Conservation (phyloP, 2,113 vertebrate genomes). For the Isichthys henryi region DNA sequence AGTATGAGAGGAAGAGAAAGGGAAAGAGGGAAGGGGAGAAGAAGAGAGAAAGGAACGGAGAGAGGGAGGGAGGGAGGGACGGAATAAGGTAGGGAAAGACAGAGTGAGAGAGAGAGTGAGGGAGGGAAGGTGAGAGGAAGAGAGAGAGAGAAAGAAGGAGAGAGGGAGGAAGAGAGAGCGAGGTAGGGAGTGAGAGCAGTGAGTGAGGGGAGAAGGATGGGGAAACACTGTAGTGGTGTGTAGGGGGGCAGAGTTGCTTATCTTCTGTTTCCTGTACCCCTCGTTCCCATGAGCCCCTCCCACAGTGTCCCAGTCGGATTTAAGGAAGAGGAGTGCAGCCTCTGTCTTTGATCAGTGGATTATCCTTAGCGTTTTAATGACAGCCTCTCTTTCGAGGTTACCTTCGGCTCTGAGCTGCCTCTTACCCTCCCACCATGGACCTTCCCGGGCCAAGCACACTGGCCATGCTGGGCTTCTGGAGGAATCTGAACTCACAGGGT, state of each 20-base stretch:
- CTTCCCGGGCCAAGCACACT: not conserved
- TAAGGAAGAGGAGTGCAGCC: not conserved
- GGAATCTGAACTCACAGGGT: not conserved
- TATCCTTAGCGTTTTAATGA: not conserved
- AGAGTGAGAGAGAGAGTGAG: not conserved
- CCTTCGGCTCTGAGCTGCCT: not conserved
- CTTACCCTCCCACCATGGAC: not conserved
- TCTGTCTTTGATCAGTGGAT: conserved; percentile 18
- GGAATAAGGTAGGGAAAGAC: not conserved
- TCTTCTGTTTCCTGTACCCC: not conserved
- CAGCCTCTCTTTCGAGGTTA: not conserved
- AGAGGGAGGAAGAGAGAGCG: not conserved
- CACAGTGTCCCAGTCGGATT: not conserved
- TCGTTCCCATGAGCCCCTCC: conserved; percentile 8
- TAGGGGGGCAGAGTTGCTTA: not conserved
- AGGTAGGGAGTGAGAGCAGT: too few species aligned
- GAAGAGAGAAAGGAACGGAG: not conserved
- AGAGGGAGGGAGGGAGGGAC: not conserved
- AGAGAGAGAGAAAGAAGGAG: not conserved
- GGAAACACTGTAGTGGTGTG: not conserved
- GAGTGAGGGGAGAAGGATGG: not conserved
- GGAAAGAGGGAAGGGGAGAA: not conserved
- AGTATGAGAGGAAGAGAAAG: too few species aligned
- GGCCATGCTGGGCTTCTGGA: not conserved
- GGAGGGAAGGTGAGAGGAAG: not conserved